Conservation (phyloP, 30 jellyfish, hydroid and myxozoan genomes). For the Aurelia coerulea region DNA sequence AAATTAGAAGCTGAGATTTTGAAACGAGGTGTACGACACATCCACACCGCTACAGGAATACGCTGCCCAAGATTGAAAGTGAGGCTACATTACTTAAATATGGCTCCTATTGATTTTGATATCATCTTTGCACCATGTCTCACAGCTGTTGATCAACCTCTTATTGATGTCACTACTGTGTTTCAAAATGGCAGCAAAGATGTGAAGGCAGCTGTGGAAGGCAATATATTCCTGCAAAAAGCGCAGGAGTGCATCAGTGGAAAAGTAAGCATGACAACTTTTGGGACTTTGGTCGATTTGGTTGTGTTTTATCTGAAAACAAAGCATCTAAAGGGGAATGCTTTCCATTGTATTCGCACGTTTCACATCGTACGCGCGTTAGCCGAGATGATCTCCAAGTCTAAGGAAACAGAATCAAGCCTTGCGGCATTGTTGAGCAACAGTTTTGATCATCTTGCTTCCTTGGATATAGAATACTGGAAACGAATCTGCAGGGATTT, state of each 20-base stretch:
- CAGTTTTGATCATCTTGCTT: slow-evolving; percentile 55
- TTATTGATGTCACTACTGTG: not conserved
- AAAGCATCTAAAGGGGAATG: slow-evolving; percentile 89
- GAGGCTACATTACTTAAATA: slow-evolving; percentile 50
- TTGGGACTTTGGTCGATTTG: slow-evolving; percentile 78
- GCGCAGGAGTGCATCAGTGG: slow-evolving; percentile 47
- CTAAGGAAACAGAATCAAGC: slow-evolving; percentile 1
- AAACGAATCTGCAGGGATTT: slow-evolving; percentile 62
- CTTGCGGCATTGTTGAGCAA: slow-evolving; percentile 36
- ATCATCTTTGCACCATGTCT: slow-evolving; percentile 83
- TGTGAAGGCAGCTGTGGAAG: slow-evolving; percentile 79
- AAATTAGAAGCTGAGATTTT: slow-evolving; percentile 65
- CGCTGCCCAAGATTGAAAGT: slow-evolving; percentile 96
- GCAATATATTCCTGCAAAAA: slow-evolving; percentile 67
- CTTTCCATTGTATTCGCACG: slow-evolving; percentile 91
- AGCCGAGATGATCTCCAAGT: slow-evolving; percentile 62
- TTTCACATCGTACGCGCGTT: slow-evolving; percentile 85
- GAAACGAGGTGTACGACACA: slow-evolving; percentile 69
- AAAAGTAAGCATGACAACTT: slow-evolving; percentile 27
- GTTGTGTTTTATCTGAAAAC: slow-evolving; percentile 65
- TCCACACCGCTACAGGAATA: slow-evolving; percentile 80
- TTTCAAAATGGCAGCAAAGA: slow-evolving; percentile 44
- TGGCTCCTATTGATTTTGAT: slow-evolving; percentile 80
- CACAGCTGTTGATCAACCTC: not conserved
- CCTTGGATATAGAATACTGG: slow-evolving; percentile 65